phyloP scores from a whole-genome alignment of 2,888 invertebrate genomes.

The Euplagia quadripunctaria region DNA sequence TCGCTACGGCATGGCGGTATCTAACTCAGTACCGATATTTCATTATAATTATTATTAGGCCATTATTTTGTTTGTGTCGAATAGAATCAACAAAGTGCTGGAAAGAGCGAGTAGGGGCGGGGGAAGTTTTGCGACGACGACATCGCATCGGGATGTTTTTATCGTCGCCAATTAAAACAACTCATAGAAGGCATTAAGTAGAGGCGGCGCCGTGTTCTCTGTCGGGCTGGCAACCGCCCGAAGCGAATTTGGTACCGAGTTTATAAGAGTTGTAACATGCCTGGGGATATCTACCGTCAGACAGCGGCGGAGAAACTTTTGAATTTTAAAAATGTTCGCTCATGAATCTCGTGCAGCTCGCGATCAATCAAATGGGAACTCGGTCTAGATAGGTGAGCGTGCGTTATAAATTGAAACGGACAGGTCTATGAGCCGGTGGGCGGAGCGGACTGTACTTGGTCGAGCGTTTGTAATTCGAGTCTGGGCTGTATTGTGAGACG shows the following conservation, averaged over 20 bases:
- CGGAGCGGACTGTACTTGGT: conserved; percentile 12
- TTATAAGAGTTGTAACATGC: conserved; percentile 12
- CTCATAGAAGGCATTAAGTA: conserved; percentile 28
- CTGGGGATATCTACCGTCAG: conserved; percentile 20
- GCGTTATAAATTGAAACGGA: conserved; percentile 45
- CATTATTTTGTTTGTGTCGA: conserved; percentile 40
- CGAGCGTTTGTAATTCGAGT: conserved; percentile 14
- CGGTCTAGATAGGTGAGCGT: conserved; percentile 41
- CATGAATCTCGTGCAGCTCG: conserved; percentile 45
- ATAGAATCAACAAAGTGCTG: conserved; percentile 36
- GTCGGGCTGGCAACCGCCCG: neutral
- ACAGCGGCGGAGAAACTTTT: conserved; percentile 24
- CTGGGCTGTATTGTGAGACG: conserved; percentile 9
- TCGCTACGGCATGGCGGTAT: neutral
- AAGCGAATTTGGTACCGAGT: neutral
- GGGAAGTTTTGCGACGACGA: conserved; percentile 24
- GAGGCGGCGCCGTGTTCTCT: neutral
- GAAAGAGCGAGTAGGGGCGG: conserved; percentile 32
- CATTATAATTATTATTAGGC: conserved; percentile 27
- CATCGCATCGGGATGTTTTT: conserved; percentile 32
- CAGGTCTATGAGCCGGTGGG: conserved; percentile 29
- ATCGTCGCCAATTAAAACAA: conserved; percentile 41
- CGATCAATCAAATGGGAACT: conserved; percentile 47
- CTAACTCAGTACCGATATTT: conserved; percentile 30
- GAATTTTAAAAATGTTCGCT: conserved; percentile 38